These are phyloP conservation scores for Drosophila mauritiana DNA, from an alignment of 1,140 invertebrate genomes.

Conservation along the genomic window DNA sequence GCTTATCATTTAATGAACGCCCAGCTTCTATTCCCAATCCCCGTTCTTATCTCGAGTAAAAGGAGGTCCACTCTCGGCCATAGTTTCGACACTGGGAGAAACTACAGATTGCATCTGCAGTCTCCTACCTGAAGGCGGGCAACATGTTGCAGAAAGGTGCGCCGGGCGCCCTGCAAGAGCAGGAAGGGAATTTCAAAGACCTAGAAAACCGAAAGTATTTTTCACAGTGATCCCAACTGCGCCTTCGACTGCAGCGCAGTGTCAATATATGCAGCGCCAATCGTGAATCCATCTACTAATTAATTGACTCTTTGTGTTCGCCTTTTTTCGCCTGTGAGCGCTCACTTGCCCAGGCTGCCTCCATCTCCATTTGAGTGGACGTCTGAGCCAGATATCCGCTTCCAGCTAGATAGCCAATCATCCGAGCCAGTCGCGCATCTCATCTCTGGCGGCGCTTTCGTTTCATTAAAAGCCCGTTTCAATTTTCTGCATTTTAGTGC, in stretches of 20 bases:
- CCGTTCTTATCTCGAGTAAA: constrained; percentile 32
- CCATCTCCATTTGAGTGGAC: constrained; percentile 31
- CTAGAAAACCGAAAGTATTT: not conserved
- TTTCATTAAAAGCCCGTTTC: constrained; percentile 84
- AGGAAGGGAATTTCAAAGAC: not conserved
- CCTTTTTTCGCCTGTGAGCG: constrained; percentile 27
- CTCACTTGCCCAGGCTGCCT: constrained; percentile 30
- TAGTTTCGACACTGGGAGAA: constrained; percentile 6
- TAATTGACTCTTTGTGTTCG: constrained; percentile 84
- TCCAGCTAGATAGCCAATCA: not conserved
- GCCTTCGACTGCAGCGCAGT: constrained; percentile 44
- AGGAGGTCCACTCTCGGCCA: constrained; percentile 27
- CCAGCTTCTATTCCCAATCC: constrained; percentile 25
- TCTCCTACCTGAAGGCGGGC: too few species aligned
- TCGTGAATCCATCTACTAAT: constrained; percentile 83
- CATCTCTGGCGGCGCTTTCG: constrained; percentile 68
- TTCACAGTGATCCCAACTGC: constrained; percentile 11
- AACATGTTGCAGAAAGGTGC: too few species aligned
- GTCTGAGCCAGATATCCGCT: constrained; percentile 13
- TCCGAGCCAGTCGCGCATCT: constrained; percentile 22
- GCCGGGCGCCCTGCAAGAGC: too few species aligned
- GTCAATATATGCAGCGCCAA: constrained; percentile 77
- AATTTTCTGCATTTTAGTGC: constrained; percentile 84
- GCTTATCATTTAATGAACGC: constrained; percentile 79
- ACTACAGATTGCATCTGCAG: not conserved